These are phyloP conservation scores for Phenganax marumi DNA, from an alignment of 92 coral and sea anemone genomes.

Conservation along the genomic window DNA sequence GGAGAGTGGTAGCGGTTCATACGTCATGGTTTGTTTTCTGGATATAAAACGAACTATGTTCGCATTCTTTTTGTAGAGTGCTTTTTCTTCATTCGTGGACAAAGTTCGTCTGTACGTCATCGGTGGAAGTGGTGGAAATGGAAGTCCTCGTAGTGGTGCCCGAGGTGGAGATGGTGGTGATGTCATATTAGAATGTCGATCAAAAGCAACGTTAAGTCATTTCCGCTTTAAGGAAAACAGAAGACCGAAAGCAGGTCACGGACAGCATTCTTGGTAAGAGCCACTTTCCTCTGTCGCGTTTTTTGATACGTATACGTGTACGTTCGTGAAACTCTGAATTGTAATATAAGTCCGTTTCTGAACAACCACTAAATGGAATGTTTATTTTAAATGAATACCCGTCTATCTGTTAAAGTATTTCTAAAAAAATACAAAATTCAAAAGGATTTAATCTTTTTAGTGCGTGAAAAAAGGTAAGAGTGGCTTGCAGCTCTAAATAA, in stretches of 20 bases:
- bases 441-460: too few relatives aligned
- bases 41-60: neutral
- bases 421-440: too few relatives aligned
- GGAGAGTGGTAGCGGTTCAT: too few relatives aligned
- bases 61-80: slow-evolving; percentile 37
- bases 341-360: too few relatives aligned
- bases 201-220: slow-evolving; percentile 68
- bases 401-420: too few relatives aligned
- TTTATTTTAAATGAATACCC: too few relatives aligned
- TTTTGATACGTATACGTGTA: too few relatives aligned
- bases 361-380: too few relatives aligned
- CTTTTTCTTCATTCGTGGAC: slow-evolving; percentile 68
- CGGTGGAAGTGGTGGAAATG: slow-evolving; percentile 98
- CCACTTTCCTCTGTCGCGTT: neutral
- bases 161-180: slow-evolving; percentile 98
- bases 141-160: slow-evolving; percentile 79
- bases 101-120: slow-evolving; percentile 80
- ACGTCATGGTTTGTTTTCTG: too few relatives aligned
- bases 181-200: slow-evolving; percentile 74
- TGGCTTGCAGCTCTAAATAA: too few relatives aligned
- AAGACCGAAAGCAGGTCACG: slow-evolving; percentile 82
- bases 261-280: slow-evolving; percentile 79
- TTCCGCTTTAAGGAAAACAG: slow-evolving; percentile 82
- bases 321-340: too few relatives aligned
- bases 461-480: too few relatives aligned